Evolutionary conservation across 2,113 vertebrate genomes (phyloP), one percentile per base, ranked within the genome.

Genomic region (Colaptes auratus): DNA sequence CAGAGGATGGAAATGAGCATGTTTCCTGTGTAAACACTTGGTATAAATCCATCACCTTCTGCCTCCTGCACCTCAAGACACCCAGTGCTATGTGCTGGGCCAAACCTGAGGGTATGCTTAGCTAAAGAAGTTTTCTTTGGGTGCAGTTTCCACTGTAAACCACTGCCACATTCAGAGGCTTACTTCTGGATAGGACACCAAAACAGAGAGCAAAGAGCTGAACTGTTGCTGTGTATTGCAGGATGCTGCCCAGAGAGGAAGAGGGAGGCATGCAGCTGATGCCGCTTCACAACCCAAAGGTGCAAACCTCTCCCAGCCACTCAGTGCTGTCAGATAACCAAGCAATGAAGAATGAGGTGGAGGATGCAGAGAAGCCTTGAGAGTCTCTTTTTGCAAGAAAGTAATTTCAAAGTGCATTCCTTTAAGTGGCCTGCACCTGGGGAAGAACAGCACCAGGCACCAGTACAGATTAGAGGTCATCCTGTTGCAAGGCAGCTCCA

Each of bases 161-260:
- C 25, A 65, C 48, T 39, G 23, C 25, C 0, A 1, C 0, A 0
- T 56, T 53, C 10, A 2, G 67, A 84, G 15, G 15, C 19, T 17
- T 70, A 39, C 24, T 20, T 79, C 65, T 53, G 19, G 30, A 67
- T 76, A 82, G 23, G 84, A 82, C 8, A 59, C 7, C 2, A 0
- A 84, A 92, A 36, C 0, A 88, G 10, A 77, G n/a, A 83, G 42
- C 25, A 1, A 7, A 87, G 53, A 89, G 65, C 16, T 16, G 30
- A 79, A 82, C 12, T 27, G 7, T 7, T 89, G 33, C 74, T 63
- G 16, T n/a, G 30, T 39, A 61, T 44, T 85, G 39, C 67, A 48
- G 15, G 5, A 8, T 8, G 8, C 59, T 83, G 30, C 56, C 69
- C 19, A 31, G 73, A 31, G 28, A 1, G 64, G 50, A 3, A 12